A percentile compares a stretch with the other conserved stretches of the same genome.
phyloP scores from a whole-genome alignment of 30 jellyfish, hydroid and myxozoan species.

The Catostylus mosaicus region DNA sequence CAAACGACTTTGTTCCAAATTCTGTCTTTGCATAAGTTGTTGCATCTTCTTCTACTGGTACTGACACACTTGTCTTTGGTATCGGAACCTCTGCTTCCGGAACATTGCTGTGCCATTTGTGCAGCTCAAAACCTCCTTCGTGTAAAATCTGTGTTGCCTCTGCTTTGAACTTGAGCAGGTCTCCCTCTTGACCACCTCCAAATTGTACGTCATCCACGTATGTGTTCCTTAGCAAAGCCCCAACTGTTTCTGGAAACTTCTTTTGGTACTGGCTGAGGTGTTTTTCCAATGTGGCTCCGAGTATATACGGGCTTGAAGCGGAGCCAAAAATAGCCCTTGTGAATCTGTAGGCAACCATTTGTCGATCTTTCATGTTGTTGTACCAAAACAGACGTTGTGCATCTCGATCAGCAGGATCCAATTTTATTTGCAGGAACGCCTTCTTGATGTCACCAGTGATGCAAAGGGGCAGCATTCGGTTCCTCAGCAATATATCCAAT shows the following conservation, averaged over 20 bases:
- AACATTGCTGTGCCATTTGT: conserved; percentile 80
- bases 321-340: conserved; percentile 61
- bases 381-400: conserved; percentile 52
- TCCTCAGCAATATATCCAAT: conserved; percentile 53
- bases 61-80: no score
- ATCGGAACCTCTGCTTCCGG: no score
- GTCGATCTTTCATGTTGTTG: conserved; percentile 45
- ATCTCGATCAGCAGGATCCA: conserved; percentile 69
- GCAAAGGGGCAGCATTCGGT: conserved; percentile 56
- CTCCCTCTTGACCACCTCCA: conserved; percentile 46
- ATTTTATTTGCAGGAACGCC: conserved; percentile 54
- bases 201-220: conserved; percentile 70
- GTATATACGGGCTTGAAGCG: conserved; percentile 57
- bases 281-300: conserved; percentile 57
- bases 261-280: conserved; percentile 53
- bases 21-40: no score
- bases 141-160: conserved; percentile 63
- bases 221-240: conserved; percentile 59
- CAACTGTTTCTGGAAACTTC: conserved; percentile 60
- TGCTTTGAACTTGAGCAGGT: conserved; percentile 45
- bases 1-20: no score
- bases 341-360: conserved; percentile 55
- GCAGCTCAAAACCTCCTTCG: conserved; percentile 59
- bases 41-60: no score
- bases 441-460: conserved; percentile 66